Base-by-base conservation (phyloP, 1,140 invertebrate genomes). In the Monomorium pharaonis region DNA sequence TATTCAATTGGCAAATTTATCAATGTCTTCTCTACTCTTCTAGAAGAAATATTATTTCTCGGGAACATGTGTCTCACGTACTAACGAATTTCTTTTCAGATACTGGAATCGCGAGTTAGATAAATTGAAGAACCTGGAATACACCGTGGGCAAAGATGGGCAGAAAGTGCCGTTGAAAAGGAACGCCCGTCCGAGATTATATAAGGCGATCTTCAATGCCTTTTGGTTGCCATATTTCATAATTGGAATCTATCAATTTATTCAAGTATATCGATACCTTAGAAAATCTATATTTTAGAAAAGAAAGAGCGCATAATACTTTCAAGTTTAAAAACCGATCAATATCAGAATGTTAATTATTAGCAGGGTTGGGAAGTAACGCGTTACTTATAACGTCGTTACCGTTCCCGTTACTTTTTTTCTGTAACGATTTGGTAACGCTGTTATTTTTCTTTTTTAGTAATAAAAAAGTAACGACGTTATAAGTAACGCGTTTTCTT, bases 41-140 rank as follows among this genome's bases (percentile, higher is more conserved):
- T 62, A 30, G 21, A 44, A 16, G 24, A 0, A 33, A 37, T 37
- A 1, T 33, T 24, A 75, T 18, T n/a, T n/a, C n/a, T 5, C 42
- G n/a, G 5, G 10, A 70, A 0, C 18, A n/a, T 1, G 3, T 27
- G 18, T 0, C 4, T 37, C 5, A 16, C 21, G 16, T 42, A 60
- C 5, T 60, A 37, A 27, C 12, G 24, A 2, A 12, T 69, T 30
- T 65, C 30, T 4, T 47, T 60, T 37, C 86, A 96, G 96, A 86
- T 94, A 92, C 58, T 96, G 96, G 96, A 86, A 95, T 2, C 51
- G 87, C 60, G 95, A 96, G 88, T 83, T 96, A 56, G 5, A 92
- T n/a, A 94, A 91, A 30, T 89, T 94, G 0, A 93, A 93, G 30
- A 90, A 90, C 6, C 16, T 85, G 1, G 89, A 92, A 70, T 91